Base-by-base conservation (phyloP, 2,113 vertebrate species). In the Phrynocephalus versicolor region DNA sequence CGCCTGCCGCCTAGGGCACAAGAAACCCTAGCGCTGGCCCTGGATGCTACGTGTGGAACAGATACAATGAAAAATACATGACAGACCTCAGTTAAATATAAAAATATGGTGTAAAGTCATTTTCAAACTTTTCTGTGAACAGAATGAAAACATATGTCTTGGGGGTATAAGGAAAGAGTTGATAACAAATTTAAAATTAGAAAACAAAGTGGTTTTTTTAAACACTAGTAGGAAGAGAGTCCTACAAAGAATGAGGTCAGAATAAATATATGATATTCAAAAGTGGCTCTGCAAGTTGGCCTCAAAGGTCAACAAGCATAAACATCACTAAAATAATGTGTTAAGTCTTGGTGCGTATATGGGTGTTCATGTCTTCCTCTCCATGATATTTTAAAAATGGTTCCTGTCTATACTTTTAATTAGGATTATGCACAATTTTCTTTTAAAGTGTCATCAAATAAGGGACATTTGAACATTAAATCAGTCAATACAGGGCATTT, bases 111-210 rank as follows among this genome's bases (percentile, higher is more conserved):
- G 87, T 92, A 90, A 91, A 84, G 89, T 89, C 82, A 87, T 85
- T 89, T 88, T 87, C 81, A 77, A 90, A 83, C 78, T 88, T 90
- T 93, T 89, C 90, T 86, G 86, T 79, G 86, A 91, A 91, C 88
- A 91, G 92, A 92, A 92, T 88, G 92, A 94, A 87, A 88, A 92
- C 94, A 95, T 95, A 93, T 94, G 93, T 91, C 92, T 85, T 94
- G 94, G 89, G 93, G 93, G 93, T 90, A 93, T 93, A 94, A 88
- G 92, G 89, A 89, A 91, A 92, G 91, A 89, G 94, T 95, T 95
- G 91, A 92, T 94, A 94, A 94, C 94, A 89, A 91, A 92, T 94
- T 94, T 95, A 95, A 95, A 95, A 94, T 94, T 94, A 93, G 94
- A 93, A 94, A 92, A 94, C 91, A 94, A 95, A 94, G 93, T 93